phyloP scores from a whole-genome alignment of 2,113 vertebrate genomes.

The Pardalotus punctatus region DNA sequence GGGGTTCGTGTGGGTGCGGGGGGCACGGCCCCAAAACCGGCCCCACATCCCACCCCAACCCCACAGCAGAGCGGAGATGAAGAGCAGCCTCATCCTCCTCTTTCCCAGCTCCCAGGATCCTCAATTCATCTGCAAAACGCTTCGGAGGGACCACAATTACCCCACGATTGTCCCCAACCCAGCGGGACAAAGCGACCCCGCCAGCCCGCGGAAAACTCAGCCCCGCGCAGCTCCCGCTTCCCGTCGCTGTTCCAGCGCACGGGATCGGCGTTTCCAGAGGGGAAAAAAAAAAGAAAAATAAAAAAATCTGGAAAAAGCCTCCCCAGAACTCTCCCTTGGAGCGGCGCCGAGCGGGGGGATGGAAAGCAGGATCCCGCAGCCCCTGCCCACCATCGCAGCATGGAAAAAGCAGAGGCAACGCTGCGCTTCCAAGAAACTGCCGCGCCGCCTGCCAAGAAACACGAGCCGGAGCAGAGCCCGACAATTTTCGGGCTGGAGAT shows the following conservation, averaged over 20 bases:
- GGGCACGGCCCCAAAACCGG: not conserved
- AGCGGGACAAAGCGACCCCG: rapidly evolving
- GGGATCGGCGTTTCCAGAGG: not conserved
- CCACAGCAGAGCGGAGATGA: not conserved
- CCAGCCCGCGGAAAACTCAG: rapidly evolving
- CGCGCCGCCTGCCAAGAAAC: not conserved
- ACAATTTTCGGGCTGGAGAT: not conserved
- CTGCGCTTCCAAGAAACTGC: slow-evolving; percentile 30
- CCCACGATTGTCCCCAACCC: not conserved
- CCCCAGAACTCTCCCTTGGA: not conserved
- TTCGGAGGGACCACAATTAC: rapidly evolving
- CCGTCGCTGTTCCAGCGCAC: rapidly evolving
- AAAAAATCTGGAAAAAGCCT: too few relatives aligned
- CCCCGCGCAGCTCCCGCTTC: not conserved
- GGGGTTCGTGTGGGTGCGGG: rapidly evolving
- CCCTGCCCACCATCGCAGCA: not conserved
- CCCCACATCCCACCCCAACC: not conserved
- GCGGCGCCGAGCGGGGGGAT: not conserved
- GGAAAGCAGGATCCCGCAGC: not conserved
- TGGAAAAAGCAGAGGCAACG: not conserved
- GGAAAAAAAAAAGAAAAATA: too few relatives aligned
- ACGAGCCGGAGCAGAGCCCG: slow-evolving; percentile 22
- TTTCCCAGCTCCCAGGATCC: not conserved
- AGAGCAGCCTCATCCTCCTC: not conserved
- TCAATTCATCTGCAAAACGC: rapidly evolving